Evolutionary conservation across 2,113 vertebrate genomes (phyloP), one percentile per base, ranked within the genome.

Genomic region (Holacanthus passer): DNA sequence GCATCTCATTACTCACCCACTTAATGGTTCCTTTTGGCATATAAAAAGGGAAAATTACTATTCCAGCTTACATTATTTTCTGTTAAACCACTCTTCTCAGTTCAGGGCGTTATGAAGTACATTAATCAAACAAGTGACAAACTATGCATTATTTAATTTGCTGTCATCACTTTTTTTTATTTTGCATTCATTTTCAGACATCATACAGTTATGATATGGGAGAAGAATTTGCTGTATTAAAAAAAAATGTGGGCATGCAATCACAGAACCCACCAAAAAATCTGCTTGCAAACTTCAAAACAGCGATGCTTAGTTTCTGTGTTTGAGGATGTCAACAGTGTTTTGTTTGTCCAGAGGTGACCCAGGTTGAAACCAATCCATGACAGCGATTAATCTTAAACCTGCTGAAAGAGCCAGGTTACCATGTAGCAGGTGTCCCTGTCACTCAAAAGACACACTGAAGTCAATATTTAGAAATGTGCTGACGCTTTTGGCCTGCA

Each of bases 401-500:
- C 85, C 77, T 75, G 78, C 88, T 73, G 55, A 87, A 89, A 83
- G 83, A 87, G 89, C 75, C 69, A 72, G 87, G 87, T 89, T 90
- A 92, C 68, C 73, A n/a, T 74, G 70, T 24, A 86, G 90, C 95
- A 91, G 93, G 87, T 89, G 93, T 87, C 68, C 63, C 84, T 73
- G 90, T 93, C 94, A 93, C 83, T 95, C 93, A 92, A 58, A 77
- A 53, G 35, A 72, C 65, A 81, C 84, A 87, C 64, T 70, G 68
- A 69, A 81, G 80, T 84, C 82, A 89, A 91, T 86, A 89, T 90
- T 88, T 67, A 81, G 59, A 76, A 92, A 92, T 91, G 88, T 94
- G 90, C 88, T 93, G 89, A 93, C 88, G 83, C 79, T 81, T 87
- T 81, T 82, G 68, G 72, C 71, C 73, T 55, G 56, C 73, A 41